Conservation (phyloP, 23 tunicate species). For the Trididemnum clinides region DNA sequence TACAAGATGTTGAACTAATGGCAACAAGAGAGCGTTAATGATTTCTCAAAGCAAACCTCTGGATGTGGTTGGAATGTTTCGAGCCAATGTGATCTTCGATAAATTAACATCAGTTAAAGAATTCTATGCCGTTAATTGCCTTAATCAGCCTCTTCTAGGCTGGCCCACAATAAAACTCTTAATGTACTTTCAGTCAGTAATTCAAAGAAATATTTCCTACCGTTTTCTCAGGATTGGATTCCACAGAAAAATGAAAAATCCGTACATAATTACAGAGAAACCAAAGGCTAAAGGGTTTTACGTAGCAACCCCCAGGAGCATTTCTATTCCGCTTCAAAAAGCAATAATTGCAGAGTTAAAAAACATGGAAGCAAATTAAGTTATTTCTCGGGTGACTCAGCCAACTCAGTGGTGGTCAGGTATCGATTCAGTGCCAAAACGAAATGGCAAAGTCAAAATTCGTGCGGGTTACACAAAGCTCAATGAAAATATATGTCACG, state of each 20-base stretch:
- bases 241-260: background rate
- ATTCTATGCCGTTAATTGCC: background rate
- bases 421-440: constrained; percentile 51
- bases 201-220: background rate
- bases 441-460: constrained; percentile 32
- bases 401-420: constrained; percentile 55
- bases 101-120: background rate
- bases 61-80: background rate
- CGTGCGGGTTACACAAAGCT: constrained; percentile 41
- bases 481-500: constrained; percentile 1
- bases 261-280: background rate
- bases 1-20: background rate
- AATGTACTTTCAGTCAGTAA: background rate
- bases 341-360: constrained; percentile 15
- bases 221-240: constrained; percentile 12
- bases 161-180: constrained; percentile 24
- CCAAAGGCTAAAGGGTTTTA: constrained; percentile 25
- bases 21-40: background rate
- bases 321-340: constrained; percentile 34
- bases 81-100: background rate
- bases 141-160: constrained; percentile 21
- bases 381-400: constrained; percentile 9
- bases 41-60: background rate
- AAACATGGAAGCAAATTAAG: constrained; percentile 15
- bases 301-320: constrained; percentile 27